Percentiles rank a stretch among this genome's conserved stretches.
Conservation (phyloP, 2,888 invertebrate species). For the Ypsolopha scabrella region DNA sequence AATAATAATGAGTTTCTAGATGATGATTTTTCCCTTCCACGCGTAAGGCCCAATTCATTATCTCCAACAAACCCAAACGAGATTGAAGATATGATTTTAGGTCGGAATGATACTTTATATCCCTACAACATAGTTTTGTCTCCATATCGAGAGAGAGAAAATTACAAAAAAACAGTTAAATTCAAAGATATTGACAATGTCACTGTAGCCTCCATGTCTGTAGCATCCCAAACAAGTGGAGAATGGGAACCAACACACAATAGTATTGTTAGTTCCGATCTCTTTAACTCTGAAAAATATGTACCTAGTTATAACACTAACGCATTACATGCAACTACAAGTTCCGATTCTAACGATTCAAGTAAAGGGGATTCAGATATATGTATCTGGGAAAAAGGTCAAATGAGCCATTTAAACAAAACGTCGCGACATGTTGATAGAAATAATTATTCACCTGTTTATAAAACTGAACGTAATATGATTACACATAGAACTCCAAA, state of each 20-base stretch:
- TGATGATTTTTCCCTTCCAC: conserved; percentile 38
- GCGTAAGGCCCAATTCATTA: conserved; percentile 26
- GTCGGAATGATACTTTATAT: conserved; percentile 41
- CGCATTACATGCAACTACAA: conserved; percentile 16
- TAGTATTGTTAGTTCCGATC: conserved; percentile 12
- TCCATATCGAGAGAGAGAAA: conserved; percentile 38
- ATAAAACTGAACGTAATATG: conserved; percentile 18
- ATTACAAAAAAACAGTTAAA: conserved; percentile 36
- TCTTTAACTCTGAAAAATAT: conserved; percentile 15
- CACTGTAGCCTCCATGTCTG: not conserved
- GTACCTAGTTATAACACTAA: conserved; percentile 6
- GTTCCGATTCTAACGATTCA: conserved; percentile 34
- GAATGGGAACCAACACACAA: not conserved
- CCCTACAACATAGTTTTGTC: conserved; percentile 58
- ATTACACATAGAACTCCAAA: conserved; percentile 25
- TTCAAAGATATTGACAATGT: conserved; percentile 24
- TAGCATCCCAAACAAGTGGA: conserved; percentile 3
- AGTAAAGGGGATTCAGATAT: conserved; percentile 36
- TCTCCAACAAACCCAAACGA: conserved; percentile 25
- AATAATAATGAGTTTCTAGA: conserved; percentile 36
- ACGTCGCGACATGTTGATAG: conserved; percentile 15
- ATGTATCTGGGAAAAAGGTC: conserved; percentile 34
- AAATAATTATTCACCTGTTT: conserved; percentile 26
- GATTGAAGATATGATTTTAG: conserved; percentile 51
- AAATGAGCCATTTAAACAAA: conserved; percentile 9